Base-by-base conservation (phyloP, 1,140 invertebrate genomes). In the Pectinophora gossypiella region DNA sequence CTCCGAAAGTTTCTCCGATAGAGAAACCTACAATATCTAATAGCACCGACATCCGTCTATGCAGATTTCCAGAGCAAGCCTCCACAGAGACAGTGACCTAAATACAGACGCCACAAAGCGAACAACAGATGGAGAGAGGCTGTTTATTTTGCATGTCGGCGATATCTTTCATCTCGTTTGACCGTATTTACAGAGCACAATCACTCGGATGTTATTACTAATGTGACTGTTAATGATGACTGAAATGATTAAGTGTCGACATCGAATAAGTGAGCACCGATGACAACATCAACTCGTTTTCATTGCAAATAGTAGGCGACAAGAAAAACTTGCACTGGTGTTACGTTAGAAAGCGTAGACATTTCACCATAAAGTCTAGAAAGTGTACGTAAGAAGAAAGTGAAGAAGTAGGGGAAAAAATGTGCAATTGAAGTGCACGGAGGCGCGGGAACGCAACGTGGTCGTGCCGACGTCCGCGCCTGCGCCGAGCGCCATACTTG, bases 341-440 rank as follows among this genome's bases (percentile, higher is more conserved):
- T 73, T 78, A 80, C 74, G 79, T 77, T 86, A 79, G 84, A 87
- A 85, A 87, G 80, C 78, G 75, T 68, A 75, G 68, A 65, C 75
- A 84, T 84, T 85, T 87, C 84, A 75, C 84, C 82, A 85, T 84
- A 68, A 77, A 84, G 63, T 67, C 70, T 87, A 85, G 84, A 87
- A 85, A 87, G 84, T 87, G 76, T 84, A 82, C 64, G 76, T 74
- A 77, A 72, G 76, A 87, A 84, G 82, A 87, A 87, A 87, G 84
- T 87, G 84, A 85, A 85, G 72, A 84, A 83, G 75, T 68, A 76
- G 67, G 71, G 69, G 60, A 80, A 80, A 83, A 81, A 84, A 71
- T 70, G 59, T 74, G 72, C 74, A 71, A 61, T 60, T 52, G 58
- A 62, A 72, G 61, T 75, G 65, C 75, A 69, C 59, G 63, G 63